Evolutionary conservation across 1,140 invertebrate species (phyloP), one percentile per base, ranked within the genome.

Genomic region (Nylanderia fulva): DNA sequence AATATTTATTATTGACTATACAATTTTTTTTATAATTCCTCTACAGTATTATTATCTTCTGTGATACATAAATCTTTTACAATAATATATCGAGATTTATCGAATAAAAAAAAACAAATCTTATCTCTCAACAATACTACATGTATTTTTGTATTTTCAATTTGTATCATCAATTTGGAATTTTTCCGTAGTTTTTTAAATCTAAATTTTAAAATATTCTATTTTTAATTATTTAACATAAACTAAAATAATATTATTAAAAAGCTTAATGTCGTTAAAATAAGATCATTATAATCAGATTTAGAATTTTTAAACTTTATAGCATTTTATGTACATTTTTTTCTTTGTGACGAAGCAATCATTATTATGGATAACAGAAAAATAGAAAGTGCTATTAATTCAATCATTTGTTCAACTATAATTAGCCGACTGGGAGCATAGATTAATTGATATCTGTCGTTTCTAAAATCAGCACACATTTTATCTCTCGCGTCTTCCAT

Each of bases 1-100:
- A 39, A n/a, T 42, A 58, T 79, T 68, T 68, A 79, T 68, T 24
- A 18, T 66, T 9, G 42, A 72, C 2, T 61, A 29, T 36, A 58
- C 9, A 74, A 21, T 9, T 63, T 60, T 76, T 9, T 60, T 27
- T 42, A 11, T 24, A 29, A 58, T n/a, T 63, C 9, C 33, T 29
- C 29, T 63, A 11, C 13, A 13, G 4, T 18, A 6, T 42, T 36
- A 75, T 13, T 2, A 61, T 63, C n/a, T n/a, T 4, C 13, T 24
- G 56, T 9, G 27, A n/a, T 27, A 29, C 2, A 63, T 6, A 27
- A 60, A 29, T 76, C 39, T 63, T 63, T 45, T 11, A n/a, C n/a
- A 63, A n/a, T 15, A 36, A 63, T 56, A 45, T 48, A 48, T 24
- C 4, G 24, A 63, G 9, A 33, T 63, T 63, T 63, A 9, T 45